These are phyloP conservation scores for Oscheius sp. DNA, from an alignment of 1,140 invertebrate genomes.

Conservation along the genomic window DNA sequence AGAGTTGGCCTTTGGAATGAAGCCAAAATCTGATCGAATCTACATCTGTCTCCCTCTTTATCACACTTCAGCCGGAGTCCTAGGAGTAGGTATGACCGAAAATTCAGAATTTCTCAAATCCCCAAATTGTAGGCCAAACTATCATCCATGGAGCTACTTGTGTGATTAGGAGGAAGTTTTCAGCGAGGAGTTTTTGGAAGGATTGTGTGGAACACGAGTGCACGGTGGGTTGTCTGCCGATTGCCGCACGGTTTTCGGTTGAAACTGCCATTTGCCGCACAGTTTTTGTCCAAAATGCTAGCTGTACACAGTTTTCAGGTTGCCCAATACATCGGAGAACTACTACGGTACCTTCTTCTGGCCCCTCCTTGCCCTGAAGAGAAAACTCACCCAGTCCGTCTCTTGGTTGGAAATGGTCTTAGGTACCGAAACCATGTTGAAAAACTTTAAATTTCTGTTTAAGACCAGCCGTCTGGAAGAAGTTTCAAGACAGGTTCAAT, in stretches of 20 bases:
- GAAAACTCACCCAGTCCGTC: slow-evolving; percentile 75
- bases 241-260: neutral
- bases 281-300: neutral
- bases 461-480: slow-evolving; percentile 87
- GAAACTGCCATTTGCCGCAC: neutral
- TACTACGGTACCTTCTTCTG: slow-evolving; percentile 90
- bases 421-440: neutral
- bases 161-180: slow-evolving; percentile 87
- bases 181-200: slow-evolving; percentile 87
- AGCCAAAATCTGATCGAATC: slow-evolving; percentile 72
- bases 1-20: slow-evolving; percentile 65
- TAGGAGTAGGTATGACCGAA: slow-evolving; percentile 71
- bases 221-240: slow-evolving; percentile 67
- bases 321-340: slow-evolving; percentile 95
- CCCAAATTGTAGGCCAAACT: too few species aligned
- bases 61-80: slow-evolving; percentile 82
- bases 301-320: slow-evolving; percentile 72
- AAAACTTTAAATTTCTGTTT: neutral
- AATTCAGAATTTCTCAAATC: too few species aligned
- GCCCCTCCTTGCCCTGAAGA: slow-evolving; percentile 76
- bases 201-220: slow-evolving; percentile 92
- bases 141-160: slow-evolving; percentile 79
- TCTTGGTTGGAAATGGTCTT: slow-evolving; percentile 96
- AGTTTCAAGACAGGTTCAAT: slow-evolving; percentile 84
- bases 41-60: slow-evolving; percentile 88